Conservation (phyloP, 2,113 vertebrate genomes). For the Chiloscyllium plagiosum region DNA sequence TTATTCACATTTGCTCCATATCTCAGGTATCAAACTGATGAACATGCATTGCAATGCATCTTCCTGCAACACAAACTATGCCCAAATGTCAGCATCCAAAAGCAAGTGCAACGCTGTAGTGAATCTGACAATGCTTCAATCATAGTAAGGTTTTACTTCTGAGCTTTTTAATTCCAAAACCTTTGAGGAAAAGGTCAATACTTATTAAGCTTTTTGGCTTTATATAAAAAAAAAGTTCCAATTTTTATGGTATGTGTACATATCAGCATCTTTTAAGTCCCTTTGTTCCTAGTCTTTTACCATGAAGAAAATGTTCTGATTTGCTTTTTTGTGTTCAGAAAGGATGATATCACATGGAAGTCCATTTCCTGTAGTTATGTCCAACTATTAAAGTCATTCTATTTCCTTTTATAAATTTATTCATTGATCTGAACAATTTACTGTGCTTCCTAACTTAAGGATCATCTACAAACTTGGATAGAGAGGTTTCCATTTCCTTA, state of each 20-base stretch:
- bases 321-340: too few species aligned
- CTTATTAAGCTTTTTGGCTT: neutral
- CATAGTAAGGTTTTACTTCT: neutral
- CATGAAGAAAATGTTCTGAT: too few species aligned
- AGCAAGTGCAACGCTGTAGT: neutral
- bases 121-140: neutral
- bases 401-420: too few species aligned
- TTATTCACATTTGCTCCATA: neutral
- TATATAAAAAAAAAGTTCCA: neutral
- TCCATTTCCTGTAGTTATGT: too few species aligned
- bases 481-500: neutral
- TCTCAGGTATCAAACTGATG: neutral
- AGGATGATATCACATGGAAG: too few species aligned
- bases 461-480: neutral
- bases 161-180: neutral
- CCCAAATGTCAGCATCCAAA: neutral
- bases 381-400: too few species aligned
- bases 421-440: neutral
- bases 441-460: neutral
- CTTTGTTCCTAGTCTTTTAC: too few species aligned
- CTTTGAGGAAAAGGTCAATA: neutral
- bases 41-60: neutral
- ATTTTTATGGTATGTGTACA: too few species aligned
- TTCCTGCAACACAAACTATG: neutral
- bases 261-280: too few species aligned